Evolutionary conservation across 1,140 invertebrate species (phyloP).

Genomic region (Elysia chlorotica): DNA sequence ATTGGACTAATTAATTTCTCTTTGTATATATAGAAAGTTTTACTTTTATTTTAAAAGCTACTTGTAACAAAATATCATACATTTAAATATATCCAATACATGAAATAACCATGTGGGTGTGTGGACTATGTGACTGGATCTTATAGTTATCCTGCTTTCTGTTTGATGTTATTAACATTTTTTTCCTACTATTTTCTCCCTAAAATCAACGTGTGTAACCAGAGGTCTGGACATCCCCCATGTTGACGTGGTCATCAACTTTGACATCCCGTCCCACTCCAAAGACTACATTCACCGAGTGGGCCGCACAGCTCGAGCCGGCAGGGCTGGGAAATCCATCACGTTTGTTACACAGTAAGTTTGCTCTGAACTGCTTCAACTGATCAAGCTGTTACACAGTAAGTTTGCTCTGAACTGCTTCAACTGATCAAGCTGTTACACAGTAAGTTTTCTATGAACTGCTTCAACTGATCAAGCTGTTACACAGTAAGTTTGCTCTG

Average conservation of each 20-base stretch:
- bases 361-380: not conserved
- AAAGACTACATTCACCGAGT: constrained; percentile 98
- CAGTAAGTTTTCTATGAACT: constrained; percentile 62
- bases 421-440: constrained; percentile 71
- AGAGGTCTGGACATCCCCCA: constrained; percentile 98
- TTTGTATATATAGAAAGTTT: too few relatives aligned
- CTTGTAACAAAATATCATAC: too few relatives aligned
- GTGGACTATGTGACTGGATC: too few relatives aligned
- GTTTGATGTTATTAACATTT: too few relatives aligned
- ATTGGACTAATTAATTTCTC: too few relatives aligned
- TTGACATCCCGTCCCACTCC: constrained; percentile 94
- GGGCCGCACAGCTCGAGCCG: constrained; percentile 94
- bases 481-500: constrained; percentile 66
- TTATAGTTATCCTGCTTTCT: too few relatives aligned
- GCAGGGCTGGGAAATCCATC: constrained; percentile 73
- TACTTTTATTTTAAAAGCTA: too few relatives aligned
- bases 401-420: constrained; percentile 30
- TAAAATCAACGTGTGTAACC: too few relatives aligned
- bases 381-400: constrained; percentile 77
- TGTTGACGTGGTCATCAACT: constrained; percentile 97
- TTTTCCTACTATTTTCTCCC: too few relatives aligned
- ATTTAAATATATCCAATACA: too few relatives aligned
- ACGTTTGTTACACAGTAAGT: constrained; percentile 73
- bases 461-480: too few relatives aligned
- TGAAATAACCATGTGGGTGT: too few relatives aligned